Conservation (phyloP, 2,797 vertebrate genomes). For the Molossus molossus region DNA sequence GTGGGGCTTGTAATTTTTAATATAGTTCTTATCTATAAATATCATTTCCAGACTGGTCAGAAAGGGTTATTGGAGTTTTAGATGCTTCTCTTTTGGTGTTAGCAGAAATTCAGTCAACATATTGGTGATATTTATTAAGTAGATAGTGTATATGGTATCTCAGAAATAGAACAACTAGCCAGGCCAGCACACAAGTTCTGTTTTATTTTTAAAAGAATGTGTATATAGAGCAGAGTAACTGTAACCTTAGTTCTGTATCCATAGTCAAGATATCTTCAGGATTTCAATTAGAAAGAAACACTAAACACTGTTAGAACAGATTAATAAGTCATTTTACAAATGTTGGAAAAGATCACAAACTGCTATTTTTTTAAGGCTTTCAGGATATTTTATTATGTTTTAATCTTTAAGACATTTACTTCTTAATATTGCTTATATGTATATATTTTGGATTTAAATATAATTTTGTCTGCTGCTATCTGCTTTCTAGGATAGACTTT, state of each 20-base stretch:
- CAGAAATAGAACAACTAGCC: neutral
- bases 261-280: neutral
- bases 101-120: constrained; percentile 51
- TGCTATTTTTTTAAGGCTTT: neutral
- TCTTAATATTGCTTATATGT: constrained; percentile 21
- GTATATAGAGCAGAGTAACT: neutral
- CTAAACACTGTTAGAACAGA: neutral
- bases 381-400: constrained; percentile 19
- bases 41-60: neutral
- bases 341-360: neutral
- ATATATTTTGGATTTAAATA: constrained; percentile 17
- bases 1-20: neutral
- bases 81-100: neutral
- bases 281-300: constrained; percentile 39
- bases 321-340: neutral
- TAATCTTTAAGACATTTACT: neutral
- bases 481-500: constrained; percentile 28
- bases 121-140: neutral
- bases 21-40: neutral
- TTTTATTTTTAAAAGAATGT: neutral
- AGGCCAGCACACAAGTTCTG: neutral
- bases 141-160: neutral
- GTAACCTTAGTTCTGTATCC: neutral
- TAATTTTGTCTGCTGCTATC: neutral
- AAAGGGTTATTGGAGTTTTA: neutral